phyloP scores from a whole-genome alignment of 2,797 vertebrate genomes.

The Erethizon dorsatum region DNA sequence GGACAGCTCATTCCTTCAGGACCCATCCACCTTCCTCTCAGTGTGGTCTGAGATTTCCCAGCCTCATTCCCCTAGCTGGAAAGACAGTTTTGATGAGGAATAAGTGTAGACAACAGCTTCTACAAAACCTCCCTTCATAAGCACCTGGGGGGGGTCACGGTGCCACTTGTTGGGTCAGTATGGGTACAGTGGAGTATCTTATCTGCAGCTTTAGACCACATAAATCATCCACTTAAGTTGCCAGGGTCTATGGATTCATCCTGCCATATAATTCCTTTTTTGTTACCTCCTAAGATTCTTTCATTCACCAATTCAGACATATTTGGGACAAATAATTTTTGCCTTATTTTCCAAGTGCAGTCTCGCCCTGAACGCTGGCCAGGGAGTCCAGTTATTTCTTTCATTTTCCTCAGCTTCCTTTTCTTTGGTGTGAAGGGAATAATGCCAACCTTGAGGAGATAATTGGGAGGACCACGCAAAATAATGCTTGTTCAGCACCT shows the following conservation, averaged over 20 bases:
- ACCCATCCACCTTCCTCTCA: background rate
- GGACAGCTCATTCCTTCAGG: background rate
- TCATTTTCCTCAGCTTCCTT: background rate
- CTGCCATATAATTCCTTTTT: background rate
- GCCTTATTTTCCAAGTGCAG: background rate
- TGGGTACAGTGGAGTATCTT: background rate
- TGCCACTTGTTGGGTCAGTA: background rate
- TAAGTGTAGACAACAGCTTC: background rate
- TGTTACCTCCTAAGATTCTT: background rate
- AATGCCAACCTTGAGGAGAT: background rate
- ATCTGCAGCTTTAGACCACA: background rate
- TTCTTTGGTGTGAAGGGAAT: background rate
- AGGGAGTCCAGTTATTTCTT: accelerated
- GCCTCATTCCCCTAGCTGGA: background rate
- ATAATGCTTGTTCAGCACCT: background rate
- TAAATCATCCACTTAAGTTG: background rate
- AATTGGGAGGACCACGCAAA: background rate
- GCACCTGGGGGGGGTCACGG: background rate
- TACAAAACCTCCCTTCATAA: background rate
- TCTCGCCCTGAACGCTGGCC: accelerated
- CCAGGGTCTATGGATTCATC: background rate
- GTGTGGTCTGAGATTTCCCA: constrained; percentile 35
- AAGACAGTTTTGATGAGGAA: background rate
- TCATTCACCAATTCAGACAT: background rate
- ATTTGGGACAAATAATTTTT: background rate